Conservation (phyloP, 2,113 vertebrate species). For the Tyto alba region DNA sequence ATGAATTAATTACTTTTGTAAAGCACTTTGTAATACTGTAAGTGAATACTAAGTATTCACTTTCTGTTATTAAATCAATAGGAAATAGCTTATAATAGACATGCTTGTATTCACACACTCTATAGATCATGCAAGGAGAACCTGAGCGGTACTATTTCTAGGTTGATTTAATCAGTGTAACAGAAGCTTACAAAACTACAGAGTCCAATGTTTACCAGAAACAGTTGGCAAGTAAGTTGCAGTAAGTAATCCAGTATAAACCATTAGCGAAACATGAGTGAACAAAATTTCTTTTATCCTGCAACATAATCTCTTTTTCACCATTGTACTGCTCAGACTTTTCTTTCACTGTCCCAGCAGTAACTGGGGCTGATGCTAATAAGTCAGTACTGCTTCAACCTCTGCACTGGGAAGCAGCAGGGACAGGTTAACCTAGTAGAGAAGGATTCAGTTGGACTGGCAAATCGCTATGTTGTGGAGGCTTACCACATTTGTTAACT, state of each 20-base stretch:
- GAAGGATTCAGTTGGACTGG: neutral
- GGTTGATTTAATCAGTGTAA: neutral
- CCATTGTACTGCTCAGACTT: neutral
- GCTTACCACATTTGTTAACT: neutral
- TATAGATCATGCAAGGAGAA: neutral
- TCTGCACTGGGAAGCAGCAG: neutral
- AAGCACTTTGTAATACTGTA: neutral
- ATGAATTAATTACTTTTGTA: neutral
- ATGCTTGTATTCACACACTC: neutral
- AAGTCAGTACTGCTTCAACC: neutral
- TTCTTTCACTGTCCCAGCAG: neutral
- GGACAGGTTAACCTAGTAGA: neutral
- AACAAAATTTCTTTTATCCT: neutral
- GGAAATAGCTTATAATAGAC: neutral
- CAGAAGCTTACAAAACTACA: neutral
- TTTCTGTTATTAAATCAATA: neutral
- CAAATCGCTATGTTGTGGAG: neutral
- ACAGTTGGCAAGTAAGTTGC: neutral
- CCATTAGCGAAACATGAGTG: neutral
- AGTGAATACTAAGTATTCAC: neutral
- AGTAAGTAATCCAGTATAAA: neutral
- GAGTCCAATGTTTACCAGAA: neutral
- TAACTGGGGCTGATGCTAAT: neutral
- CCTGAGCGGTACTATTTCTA: neutral
- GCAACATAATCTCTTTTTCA: neutral